phyloP scores from a whole-genome alignment of 2,888 invertebrate genomes.

The Allacma fusca region DNA sequence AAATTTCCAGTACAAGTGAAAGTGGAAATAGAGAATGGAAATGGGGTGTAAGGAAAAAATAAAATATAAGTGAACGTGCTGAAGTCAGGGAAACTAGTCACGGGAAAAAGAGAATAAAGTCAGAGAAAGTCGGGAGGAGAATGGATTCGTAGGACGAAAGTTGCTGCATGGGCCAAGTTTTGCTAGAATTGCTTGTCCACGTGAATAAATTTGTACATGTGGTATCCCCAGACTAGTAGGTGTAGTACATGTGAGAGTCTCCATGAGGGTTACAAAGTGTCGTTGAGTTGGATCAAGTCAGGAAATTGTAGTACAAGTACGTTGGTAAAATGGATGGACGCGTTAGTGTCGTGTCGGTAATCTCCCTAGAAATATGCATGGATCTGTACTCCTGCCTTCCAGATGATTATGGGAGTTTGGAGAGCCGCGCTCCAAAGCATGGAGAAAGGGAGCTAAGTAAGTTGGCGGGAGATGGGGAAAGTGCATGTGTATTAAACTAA shows the following conservation, averaged over 20 bases:
- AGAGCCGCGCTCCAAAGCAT: too few species aligned
- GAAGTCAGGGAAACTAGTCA: too few species aligned
- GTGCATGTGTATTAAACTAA: slow-evolving; percentile 29
- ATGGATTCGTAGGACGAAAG: too few species aligned
- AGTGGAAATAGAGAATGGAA: too few species aligned
- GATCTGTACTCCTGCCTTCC: neutral
- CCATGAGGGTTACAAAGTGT: neutral
- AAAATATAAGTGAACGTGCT: too few species aligned
- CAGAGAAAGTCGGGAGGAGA: too few species aligned
- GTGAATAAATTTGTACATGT: slow-evolving; percentile 11
- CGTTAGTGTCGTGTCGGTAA: neutral
- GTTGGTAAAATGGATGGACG: neutral
- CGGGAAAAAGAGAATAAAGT: too few species aligned
- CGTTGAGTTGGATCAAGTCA: slow-evolving; percentile 13
- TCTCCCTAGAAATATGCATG: neutral
- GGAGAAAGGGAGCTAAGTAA: too few species aligned
- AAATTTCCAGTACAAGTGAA: too few species aligned
- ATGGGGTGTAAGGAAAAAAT: too few species aligned
- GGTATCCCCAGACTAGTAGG: neutral
- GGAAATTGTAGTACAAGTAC: slow-evolving; percentile 16
- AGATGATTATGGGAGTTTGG: neutral
- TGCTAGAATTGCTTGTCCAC: neutral
- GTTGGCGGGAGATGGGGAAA: neutral
- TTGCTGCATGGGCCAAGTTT: too few species aligned
- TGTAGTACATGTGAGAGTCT: neutral